Base-by-base conservation (phyloP, 1,140 invertebrate genomes). In the Drusus annulatus region DNA sequence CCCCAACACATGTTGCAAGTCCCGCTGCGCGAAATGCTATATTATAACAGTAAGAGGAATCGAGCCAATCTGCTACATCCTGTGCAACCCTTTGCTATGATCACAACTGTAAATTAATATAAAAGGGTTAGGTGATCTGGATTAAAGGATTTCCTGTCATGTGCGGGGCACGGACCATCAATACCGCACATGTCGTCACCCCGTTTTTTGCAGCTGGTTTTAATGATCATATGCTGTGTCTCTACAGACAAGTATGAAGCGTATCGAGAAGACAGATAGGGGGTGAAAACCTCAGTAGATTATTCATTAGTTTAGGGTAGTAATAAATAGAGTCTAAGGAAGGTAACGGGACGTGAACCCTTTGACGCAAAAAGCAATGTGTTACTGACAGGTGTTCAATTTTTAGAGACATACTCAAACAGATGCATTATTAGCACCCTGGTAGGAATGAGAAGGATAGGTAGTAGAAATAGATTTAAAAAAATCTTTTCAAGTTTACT, bases 51-150 rank as follows among this genome's bases (percentile, higher is more conserved):
- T 65, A 17, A 65, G n/a, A 21, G 16, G 16, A n/a, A 65, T 23
- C 51, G 21, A 75, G 17, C n/a, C 71, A 56, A 75, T 75, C 25
- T 58, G 71, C 58, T 75, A 58, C 71, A 71, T 71, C 71, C 71
- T 52, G 68, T 51, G 21, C 28, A 71, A 71, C 68, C 68, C 68
- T 58, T 56, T 75, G 10, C 15, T 25, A 28, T n/a, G n/a, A 56
- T 8, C 31, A 15, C 56, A 75, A 75, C 71, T 75, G 71, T 75
- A 56, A 36, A 19, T 56, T 36, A 54, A 19, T 56, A 75, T 10
- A 54, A 75, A 75, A 36, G 71, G 71, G 71, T 58, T 75, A 10
- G 21, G 16, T 21, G 54, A 58, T 60, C 23, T 75, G n/a, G 25
- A 75, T 75, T 58, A 17, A 8, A 31, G 52, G 10, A 58, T 58